Conservation (phyloP, 2,797 vertebrate genomes). For the Salarias fasciatus region DNA sequence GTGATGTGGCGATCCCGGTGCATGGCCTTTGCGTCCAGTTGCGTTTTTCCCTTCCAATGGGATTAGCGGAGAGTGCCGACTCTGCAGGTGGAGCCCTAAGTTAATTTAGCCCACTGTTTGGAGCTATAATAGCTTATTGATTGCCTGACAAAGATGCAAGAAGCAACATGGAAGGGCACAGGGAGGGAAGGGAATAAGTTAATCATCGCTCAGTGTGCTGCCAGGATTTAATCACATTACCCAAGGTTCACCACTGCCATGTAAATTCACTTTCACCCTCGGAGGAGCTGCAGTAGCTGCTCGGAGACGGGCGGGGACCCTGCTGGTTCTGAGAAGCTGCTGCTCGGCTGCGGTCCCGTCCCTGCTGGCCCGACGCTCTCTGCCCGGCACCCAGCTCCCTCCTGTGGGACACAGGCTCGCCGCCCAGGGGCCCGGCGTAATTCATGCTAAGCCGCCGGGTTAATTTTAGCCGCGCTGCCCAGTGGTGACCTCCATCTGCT, state of each 20-base stretch:
- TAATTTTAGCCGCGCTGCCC: constrained; percentile 65
- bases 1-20: constrained; percentile 44
- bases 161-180: constrained; percentile 67
- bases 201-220: constrained; percentile 77
- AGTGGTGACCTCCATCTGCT: constrained; percentile 66
- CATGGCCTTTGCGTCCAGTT: constrained; percentile 54
- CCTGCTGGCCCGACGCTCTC: constrained; percentile 26
- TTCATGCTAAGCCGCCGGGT: constrained; percentile 56
- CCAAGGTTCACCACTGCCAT: constrained; percentile 71
- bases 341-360: constrained; percentile 47
- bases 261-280: constrained; percentile 71
- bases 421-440: constrained; percentile 57
- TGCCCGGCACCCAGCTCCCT: constrained; percentile 41
- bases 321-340: constrained; percentile 40
- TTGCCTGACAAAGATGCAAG: constrained; percentile 80
- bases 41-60: constrained; percentile 72
- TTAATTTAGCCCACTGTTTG: constrained; percentile 82
- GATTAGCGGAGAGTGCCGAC: constrained; percentile 81
- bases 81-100: constrained; percentile 81
- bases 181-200: constrained; percentile 78
- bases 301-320: constrained; percentile 32
- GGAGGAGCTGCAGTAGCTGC: constrained; percentile 52
- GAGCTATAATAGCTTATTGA: constrained; percentile 87
- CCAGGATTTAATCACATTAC: constrained; percentile 77
- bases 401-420: constrained; percentile 49